Conservation (phyloP, 2,888 invertebrate genomes). For the Acronicta leporina region DNA sequence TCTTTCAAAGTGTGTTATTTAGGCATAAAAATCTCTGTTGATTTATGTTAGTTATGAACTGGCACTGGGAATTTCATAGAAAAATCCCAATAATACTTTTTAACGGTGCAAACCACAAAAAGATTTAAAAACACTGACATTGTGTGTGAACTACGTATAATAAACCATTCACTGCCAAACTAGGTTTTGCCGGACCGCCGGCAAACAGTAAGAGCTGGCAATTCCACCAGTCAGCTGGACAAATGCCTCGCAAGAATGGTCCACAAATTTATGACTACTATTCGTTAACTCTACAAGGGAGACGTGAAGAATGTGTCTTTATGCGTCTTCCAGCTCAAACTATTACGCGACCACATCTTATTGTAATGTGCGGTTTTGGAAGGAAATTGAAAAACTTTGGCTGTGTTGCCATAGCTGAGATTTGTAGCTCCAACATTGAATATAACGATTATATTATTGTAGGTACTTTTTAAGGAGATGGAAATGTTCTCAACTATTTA, state of each 20-base stretch:
- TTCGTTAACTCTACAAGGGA: slow-evolving; percentile 73
- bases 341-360: slow-evolving; percentile 48
- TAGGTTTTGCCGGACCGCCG: slow-evolving; percentile 54
- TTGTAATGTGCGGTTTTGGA: slow-evolving; percentile 48
- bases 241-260: slow-evolving; percentile 78
- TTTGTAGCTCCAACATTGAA: background rate
- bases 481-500: no score
- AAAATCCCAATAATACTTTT: no score
- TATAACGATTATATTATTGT: no score
- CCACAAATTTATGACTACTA: slow-evolving; percentile 74
- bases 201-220: slow-evolving; percentile 64
- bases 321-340: slow-evolving; percentile 52
- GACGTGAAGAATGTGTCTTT: slow-evolving; percentile 72
- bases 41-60: no score
- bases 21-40: no score
- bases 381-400: slow-evolving; percentile 46
- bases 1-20: no score
- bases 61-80: no score
- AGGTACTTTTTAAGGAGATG: no score
- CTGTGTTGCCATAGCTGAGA: background rate
- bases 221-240: slow-evolving; percentile 70
- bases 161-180: slow-evolving; percentile 41
- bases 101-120: no score
- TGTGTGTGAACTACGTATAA: slow-evolving; percentile 26
- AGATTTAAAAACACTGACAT: slow-evolving; percentile 17